Percentiles rank a stretch among this genome's conserved stretches.
phyloP scores from a whole-genome alignment of 2,888 invertebrate genomes.

The Venusia cambrica region DNA sequence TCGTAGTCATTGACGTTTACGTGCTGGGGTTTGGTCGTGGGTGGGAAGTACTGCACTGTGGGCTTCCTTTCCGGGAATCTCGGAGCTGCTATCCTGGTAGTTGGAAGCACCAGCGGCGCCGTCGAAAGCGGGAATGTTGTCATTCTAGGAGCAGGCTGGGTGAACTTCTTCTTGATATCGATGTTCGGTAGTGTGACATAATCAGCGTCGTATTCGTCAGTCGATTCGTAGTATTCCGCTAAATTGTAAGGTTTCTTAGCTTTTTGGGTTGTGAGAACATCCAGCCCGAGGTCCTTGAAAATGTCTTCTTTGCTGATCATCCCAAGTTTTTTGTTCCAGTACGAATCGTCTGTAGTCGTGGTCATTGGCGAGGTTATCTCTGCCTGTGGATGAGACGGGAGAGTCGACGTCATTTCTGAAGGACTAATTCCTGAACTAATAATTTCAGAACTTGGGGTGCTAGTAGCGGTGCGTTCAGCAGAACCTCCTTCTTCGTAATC shows the following conservation, averaged over 20 bases:
- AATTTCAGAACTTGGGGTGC: conserved; percentile 15
- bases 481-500: conserved; percentile 62
- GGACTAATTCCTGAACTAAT: conserved; percentile 8
- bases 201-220: conserved; percentile 60
- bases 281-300: conserved; percentile 23
- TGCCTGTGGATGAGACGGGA: neutral
- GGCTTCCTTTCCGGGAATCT: conserved; percentile 49
- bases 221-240: conserved; percentile 57
- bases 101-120: conserved; percentile 29
- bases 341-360: conserved; percentile 6
- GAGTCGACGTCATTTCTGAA: conserved; percentile 15
- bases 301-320: conserved; percentile 25
- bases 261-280: conserved; percentile 36
- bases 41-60: conserved; percentile 69
- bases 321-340: conserved; percentile 21
- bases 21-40: conserved; percentile 41
- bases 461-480: conserved; percentile 40
- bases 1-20: conserved; percentile 47
- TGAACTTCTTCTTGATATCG: conserved; percentile 60
- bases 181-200: conserved; percentile 57
- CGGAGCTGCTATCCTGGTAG: conserved; percentile 30
- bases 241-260: conserved; percentile 45
- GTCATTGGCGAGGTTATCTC: conserved; percentile 17
- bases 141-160: conserved; percentile 28
- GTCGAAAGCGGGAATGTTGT: conserved; percentile 30